Evolutionary conservation across 2,113 vertebrate species (phyloP), one percentile per base, ranked within the genome.

Genomic region (Amblyopsis rosae): DNA sequence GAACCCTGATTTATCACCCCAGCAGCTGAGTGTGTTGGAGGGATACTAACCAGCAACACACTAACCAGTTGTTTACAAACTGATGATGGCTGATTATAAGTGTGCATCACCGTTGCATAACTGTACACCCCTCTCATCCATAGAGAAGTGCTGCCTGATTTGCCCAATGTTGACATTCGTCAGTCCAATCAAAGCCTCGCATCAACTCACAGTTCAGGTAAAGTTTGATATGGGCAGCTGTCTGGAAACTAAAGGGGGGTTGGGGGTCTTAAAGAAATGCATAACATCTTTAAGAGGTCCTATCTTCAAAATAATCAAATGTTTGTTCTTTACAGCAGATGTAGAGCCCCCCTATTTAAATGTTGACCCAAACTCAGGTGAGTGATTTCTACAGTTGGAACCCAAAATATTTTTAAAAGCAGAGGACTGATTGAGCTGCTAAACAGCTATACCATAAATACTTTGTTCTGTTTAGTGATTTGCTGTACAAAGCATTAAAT

Each of bases 201-300:
- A 1, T 91, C 90, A 0, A 88, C 87, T 0, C 78, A 82, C 13
- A 91, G 87, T 63, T 91, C 90, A 88, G 89, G 91, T 93, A 54
- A 45, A 15, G 55, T 17, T 45, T 57, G 17, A 10, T 17, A 6
- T 12, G 49, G 10, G 11, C 11, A 11, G 11, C 9, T 59, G 57
- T 41, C 0, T 41, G 35, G 35, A 41, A 35, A 35, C 35, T 35
- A 35, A n/a, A 26, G 26, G 26, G 26, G 2, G 35, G 35, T n/a
- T n/a, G 7, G 35, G 35, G 4, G 35, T 41, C 26, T 41, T 3
- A 6, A 41, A 7, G 35, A 0, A 6, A 41, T 41, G 5, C 4
- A 41, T 41, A 7, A 41, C 4, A 6, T 7, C 35, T 41, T 41
- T 41, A 6, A 41, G 35, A 41, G 35, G 35, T 41, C 35, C 35